These are phyloP conservation scores for Diorhabda sublineata DNA, from an alignment of 1,140 invertebrate genomes.

Conservation along the genomic window DNA sequence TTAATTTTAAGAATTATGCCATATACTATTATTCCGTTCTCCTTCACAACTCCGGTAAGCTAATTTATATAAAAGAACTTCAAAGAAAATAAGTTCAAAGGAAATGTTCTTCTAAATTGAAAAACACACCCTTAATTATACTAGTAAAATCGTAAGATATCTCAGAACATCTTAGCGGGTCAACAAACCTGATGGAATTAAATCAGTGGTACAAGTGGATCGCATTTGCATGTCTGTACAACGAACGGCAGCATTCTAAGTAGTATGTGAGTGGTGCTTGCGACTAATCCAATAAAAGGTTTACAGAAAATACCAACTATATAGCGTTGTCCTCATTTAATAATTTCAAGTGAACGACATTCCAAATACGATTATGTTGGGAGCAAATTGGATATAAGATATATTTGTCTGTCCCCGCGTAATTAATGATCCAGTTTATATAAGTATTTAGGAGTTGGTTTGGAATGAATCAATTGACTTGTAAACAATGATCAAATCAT, in stretches of 20 bases:
- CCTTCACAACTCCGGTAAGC: no score
- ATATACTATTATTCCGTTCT: no score
- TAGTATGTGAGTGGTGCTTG: not conserved
- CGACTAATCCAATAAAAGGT: not conserved
- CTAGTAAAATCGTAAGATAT: not conserved
- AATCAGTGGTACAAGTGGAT: not conserved
- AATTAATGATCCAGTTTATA: no score
- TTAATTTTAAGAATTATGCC: no score
- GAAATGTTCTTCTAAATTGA: no score
- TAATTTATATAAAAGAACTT: no score
- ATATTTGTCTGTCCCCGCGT: no score
- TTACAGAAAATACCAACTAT: not conserved
- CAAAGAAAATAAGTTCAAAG: no score
- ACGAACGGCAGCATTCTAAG: not conserved
- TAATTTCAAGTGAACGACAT: not conserved
- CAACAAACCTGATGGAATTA: not conserved
- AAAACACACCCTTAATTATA: no score
- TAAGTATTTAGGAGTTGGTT: no score
- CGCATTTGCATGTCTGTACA: not conserved
- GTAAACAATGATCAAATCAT: no score
- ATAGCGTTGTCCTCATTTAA: not conserved
- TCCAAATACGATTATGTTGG: not conserved
- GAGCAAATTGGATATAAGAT: not conserved
- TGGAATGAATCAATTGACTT: no score
- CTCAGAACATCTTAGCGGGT: not conserved